Base-by-base conservation (phyloP, 2,113 vertebrate genomes). In the Gila orcuttii region DNA sequence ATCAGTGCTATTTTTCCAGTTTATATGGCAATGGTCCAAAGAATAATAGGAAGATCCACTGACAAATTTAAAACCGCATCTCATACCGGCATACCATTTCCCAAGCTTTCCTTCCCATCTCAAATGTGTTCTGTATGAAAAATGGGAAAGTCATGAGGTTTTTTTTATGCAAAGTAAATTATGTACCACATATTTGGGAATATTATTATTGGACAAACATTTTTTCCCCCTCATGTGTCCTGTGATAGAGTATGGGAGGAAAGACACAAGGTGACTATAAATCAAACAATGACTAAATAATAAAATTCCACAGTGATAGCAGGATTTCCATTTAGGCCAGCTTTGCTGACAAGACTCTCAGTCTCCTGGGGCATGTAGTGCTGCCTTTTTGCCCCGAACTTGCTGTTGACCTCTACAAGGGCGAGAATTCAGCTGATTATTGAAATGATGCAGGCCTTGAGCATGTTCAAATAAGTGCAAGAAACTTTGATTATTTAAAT, bases 301-400 rank as follows among this genome's bases (percentile, higher is more conserved):
- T 86, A 90, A 87, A 89, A 91, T 90, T 90, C 89, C 88, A 90
- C 74, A 84, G 77, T 84, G 85, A 91, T 88, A 89, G 87, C 90
- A 90, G 88, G 89, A 91, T 91, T 90, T 91, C 89, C 87, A 90
- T 88, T 89, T 45, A 73, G 68, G 47, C 66, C 79, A 73, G 88
- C 87, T 90, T 55, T 86, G 86, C 89, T 91, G 90, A 90, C 88
- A 85, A 28, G 59, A 86, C 80, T 81, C 4, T 77, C 19, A 42
- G 39, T 33, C 59, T 89, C 85, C 66, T 59, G 83, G 45, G 86
- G 74, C 10, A 45, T 71, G 59, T 60, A 57, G 71, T 17, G 84
- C 45, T 85, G 42, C 78, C 85, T 84, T 88, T 89, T 89, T 85
- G 62, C 62, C 86, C 82, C 1, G 10, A 57, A 45, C 73, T 85